Evolutionary conservation across 2,113 vertebrate species (phyloP), one percentile per base, ranked within the genome.

Genomic region (Callocephalon fimbriatum): DNA sequence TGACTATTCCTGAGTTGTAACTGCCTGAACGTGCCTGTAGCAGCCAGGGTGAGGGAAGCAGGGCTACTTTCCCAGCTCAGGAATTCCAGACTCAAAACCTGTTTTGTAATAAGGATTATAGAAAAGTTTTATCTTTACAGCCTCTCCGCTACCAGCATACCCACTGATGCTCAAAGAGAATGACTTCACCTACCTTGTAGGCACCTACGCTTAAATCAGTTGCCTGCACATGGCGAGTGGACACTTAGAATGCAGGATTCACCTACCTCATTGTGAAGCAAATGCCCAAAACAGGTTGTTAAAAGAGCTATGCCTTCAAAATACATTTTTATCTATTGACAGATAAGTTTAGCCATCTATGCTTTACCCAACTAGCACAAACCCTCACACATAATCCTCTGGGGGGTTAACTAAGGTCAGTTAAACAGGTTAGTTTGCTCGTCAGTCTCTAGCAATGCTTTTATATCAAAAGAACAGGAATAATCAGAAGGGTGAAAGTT

Each of bases 111-210:
- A 79, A 58, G 23, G 26, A 47, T 22, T 74, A 42, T 7, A n/a
- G 35, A 51, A 74, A 27, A 22, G 12, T n/a, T 79, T 71, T 9
- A 26, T 16, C 12, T 71, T 62, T 71, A 45, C 0, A 0, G 35
- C 15, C 47, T 71, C 54, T 51, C 8, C 42, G 10, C 42, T 88
- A 14, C 42, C 61, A 88, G 40, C 35, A 27, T 29, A 44, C 10
- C 8, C 17, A 47, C 16, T 31, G 48, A 10, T 22, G 47, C 15
- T 54, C 71, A 47, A 26, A 45, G 22, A 50, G n/a, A 15, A 32
- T 0, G 3, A 84, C 27, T 63, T 68, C 0, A 0, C 16, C 40
- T 45, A 1, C 21, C 5, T n/a, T 77, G 50, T 17, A 75, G 71
- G 38, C 15, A 61, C 6, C 35, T 29, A 48, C 63, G 29, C 17